These are phyloP conservation scores for Brassicogethes aeneus DNA, from an alignment of 2,888 invertebrate species.

Conservation along the genomic window DNA sequence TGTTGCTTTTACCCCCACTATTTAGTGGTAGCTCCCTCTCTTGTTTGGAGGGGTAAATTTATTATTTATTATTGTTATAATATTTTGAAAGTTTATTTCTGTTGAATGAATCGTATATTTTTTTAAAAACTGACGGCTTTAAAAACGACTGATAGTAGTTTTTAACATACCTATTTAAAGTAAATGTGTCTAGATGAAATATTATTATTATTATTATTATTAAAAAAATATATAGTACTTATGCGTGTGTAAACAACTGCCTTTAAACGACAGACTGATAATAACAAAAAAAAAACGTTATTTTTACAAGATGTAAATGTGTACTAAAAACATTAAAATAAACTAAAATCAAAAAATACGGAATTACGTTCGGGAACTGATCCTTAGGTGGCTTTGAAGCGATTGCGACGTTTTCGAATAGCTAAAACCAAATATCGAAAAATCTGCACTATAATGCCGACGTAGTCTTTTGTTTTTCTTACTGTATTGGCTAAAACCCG, in stretches of 20 bases:
- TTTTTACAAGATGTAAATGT: neutral
- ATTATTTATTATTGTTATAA: neutral
- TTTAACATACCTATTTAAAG: neutral
- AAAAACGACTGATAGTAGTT: neutral
- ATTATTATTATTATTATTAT: too few species aligned
- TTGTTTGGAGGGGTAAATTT: too few species aligned
- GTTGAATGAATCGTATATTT: conserved; percentile 2
- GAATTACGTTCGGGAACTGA: neutral
- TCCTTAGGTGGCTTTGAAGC: too few species aligned
- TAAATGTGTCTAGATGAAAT: neutral
- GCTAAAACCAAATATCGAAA: neutral
- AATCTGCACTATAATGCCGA: neutral
- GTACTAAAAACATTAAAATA: neutral
- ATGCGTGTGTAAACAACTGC: neutral
- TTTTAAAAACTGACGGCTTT: conserved; percentile 10
- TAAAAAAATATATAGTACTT: neutral
- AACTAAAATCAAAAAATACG: neutral
- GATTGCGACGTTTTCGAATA: too few species aligned
- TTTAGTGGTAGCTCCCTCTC: too few species aligned
- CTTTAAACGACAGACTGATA: neutral
- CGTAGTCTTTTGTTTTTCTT: neutral
- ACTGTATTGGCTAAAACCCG: neutral
- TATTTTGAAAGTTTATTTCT: neutral
- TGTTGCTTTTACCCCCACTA: too few species aligned
- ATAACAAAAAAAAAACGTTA: neutral